A percentile compares a stretch with the other conserved stretches of the same genome.
These are phyloP conservation scores for Actinostola sp. DNA, from an alignment of 92 coral and sea anemone genomes.

Conservation along the genomic window DNA sequence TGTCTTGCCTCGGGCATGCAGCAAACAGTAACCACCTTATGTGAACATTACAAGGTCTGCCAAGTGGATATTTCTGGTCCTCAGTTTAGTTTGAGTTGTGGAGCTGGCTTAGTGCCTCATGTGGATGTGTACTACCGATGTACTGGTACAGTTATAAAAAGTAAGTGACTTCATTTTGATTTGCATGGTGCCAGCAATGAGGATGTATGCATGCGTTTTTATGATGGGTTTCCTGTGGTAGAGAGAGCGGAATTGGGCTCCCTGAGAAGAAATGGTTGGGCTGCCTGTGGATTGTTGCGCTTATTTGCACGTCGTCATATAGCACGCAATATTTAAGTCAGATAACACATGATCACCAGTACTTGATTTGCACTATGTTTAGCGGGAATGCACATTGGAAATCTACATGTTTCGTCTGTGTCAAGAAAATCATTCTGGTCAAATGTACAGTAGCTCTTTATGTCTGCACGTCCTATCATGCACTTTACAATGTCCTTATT, in stretches of 20 bases:
- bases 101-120: conserved; percentile 23
- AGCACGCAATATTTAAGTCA: no score
- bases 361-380: no score
- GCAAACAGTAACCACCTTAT: conserved; percentile 22
- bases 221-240: background rate
- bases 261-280: no score
- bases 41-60: conserved; percentile 56
- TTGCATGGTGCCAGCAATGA: background rate
- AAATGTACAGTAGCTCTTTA: no score
- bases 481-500: no score
- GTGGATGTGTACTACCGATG: conserved; percentile 73
- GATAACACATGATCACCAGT: no score
- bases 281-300: no score
- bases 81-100: conserved; percentile 35
- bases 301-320: no score
- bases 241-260: background rate
- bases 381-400: no score
- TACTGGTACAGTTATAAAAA: conserved; percentile 46
- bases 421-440: no score
- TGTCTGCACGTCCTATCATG: no score
- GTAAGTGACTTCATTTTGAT: conserved; percentile 22
- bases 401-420: no score
- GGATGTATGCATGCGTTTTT: background rate
- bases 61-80: conserved; percentile 20
- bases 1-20: conserved; percentile 29